Evolutionary conservation across 2,888 invertebrate genomes (phyloP).

Genomic region (Gymnosoma rotundatum): DNA sequence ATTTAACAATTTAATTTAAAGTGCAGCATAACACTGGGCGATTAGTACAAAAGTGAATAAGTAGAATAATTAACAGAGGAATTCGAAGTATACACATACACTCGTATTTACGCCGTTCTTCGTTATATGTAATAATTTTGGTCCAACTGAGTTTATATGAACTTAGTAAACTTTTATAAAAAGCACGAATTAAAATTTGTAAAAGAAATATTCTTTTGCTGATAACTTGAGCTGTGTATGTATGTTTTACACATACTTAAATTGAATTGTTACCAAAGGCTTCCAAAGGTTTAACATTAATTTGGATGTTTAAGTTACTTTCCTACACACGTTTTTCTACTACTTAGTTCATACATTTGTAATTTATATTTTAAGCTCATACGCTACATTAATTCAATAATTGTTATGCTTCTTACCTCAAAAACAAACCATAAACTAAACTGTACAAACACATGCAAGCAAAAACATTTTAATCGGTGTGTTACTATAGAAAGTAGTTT

Average conservation of each 20-base stretch:
- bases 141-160: no score
- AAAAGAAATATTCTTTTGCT: neutral
- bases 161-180: no score
- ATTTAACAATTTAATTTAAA: no score
- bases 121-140: no score
- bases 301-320: neutral
- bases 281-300: neutral
- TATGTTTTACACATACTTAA: neutral
- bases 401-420: neutral
- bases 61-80: no score
- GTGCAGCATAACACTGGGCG: no score
- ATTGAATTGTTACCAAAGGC: neutral
- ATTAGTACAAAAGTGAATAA: no score
- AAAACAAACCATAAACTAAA: constrained; percentile 1
- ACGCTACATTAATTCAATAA: neutral
- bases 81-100: no score
- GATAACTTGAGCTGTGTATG: neutral
- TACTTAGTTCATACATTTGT: neutral
- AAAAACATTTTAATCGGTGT: neutral
- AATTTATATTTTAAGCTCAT: neutral
- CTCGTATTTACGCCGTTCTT: no score
- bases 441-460: neutral
- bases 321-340: no score
- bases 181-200: constrained; percentile 1
- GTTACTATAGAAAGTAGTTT: no score